A percentile compares a stretch with the other conserved stretches of the same genome.
phyloP scores from a whole-genome alignment of 1,140 invertebrate genomes.

The Littorina saxatilis region DNA sequence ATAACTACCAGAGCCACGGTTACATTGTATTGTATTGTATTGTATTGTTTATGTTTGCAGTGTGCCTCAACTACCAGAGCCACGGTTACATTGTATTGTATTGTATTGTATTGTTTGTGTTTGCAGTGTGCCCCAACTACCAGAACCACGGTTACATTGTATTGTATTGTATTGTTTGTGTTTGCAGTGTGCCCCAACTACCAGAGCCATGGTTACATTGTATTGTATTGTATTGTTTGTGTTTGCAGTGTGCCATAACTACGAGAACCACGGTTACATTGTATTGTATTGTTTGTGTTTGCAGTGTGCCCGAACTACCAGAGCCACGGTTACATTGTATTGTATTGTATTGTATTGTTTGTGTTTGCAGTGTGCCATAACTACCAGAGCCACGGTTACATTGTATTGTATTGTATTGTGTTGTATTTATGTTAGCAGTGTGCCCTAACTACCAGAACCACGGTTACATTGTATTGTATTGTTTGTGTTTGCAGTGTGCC shows the following conservation, averaged over 20 bases:
- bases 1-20: constrained; percentile 74
- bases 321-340: no score
- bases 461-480: no score
- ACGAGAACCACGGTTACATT: no score
- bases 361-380: constrained; percentile 58
- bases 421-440: constrained; percentile 45
- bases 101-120: constrained; percentile 15
- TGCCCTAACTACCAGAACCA: constrained; percentile 72
- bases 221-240: constrained; percentile 13
- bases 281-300: constrained; percentile 12
- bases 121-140: constrained; percentile 62
- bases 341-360: constrained; percentile 6
- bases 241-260: constrained; percentile 60
- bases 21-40: no score
- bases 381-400: constrained; percentile 75
- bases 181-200: constrained; percentile 63
- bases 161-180: constrained; percentile 13
- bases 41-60: constrained; percentile 47
- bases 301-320: constrained; percentile 60
- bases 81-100: no score
- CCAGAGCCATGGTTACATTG: constrained; percentile 79
- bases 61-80: constrained; percentile 56
- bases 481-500: neutral
- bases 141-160: no score
- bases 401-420: no score